Percentiles rank a stretch among this genome's conserved stretches.
Conservation (phyloP, 2,888 invertebrate genomes). For the Hesperia comma region DNA sequence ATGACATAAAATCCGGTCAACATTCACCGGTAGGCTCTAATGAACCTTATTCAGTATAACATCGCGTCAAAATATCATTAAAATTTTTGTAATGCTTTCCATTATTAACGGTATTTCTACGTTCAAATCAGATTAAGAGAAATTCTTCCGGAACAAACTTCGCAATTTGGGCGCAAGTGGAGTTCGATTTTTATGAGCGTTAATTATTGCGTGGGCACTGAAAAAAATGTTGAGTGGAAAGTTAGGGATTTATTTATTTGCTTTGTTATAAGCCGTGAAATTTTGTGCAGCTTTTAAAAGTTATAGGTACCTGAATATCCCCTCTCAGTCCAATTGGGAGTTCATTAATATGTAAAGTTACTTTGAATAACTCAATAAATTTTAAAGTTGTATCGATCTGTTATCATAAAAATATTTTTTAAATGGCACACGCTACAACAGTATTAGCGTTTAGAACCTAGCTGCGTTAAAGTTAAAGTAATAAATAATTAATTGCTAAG, state of each 20-base stretch:
- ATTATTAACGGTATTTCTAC: constrained; percentile 34
- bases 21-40: constrained; percentile 3
- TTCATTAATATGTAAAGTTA: no score
- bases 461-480: no score
- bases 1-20: constrained; percentile 15
- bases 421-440: no score
- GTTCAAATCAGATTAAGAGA: constrained; percentile 37
- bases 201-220: constrained; percentile 32
- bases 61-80: constrained; percentile 39
- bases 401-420: no score
- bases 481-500: no score
- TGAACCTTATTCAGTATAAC: constrained; percentile 28
- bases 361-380: no score
- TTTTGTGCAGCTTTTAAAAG: no score
- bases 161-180: constrained; percentile 36
- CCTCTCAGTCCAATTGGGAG: no score
- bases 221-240: constrained; percentile 34
- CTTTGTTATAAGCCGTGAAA: background rate
- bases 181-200: constrained; percentile 33
- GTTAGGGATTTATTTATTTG: constrained; percentile 34
- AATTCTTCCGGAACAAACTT: constrained; percentile 37
- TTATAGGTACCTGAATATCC: no score
- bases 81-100: constrained; percentile 37
- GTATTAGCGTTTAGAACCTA: no score
- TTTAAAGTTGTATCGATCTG: no score